These are phyloP conservation scores for Nothocercus julius DNA, from an alignment of 2,113 vertebrate species.

Conservation along the genomic window DNA sequence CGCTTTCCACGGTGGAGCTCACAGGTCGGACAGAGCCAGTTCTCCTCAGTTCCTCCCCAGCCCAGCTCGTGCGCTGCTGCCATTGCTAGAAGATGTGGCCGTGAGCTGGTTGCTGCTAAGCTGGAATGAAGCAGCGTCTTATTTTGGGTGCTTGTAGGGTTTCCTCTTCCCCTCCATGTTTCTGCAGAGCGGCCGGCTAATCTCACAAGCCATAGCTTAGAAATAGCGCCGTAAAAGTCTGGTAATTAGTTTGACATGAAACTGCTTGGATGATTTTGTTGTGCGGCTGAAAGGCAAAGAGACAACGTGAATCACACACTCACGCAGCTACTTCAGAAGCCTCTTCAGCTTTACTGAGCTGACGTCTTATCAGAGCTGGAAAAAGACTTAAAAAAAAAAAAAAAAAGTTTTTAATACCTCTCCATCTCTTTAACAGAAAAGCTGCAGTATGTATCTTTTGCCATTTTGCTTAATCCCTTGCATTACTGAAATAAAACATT, in stretches of 20 bases:
- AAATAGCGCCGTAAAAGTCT: rapidly evolving
- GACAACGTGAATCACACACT: rapidly evolving
- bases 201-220: rapidly evolving
- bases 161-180: not conserved
- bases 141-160: slow-evolving; percentile 12
- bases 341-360: not conserved
- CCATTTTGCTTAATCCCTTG: not conserved
- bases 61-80: not conserved
- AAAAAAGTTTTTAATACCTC: not conserved
- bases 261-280: not conserved
- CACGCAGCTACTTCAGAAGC: not conserved
- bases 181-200: not conserved
- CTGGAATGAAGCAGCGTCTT: not conserved
- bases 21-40: not conserved
- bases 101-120: not conserved
- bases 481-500: not conserved
- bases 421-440: not conserved
- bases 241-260: rapidly evolving
- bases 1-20: not conserved
- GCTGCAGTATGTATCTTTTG: not conserved
- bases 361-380: not conserved
- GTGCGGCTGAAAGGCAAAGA: not conserved
- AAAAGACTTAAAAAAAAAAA: not conserved
- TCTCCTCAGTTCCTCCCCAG: not conserved
- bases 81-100: not conserved